A percentile compares a stretch with the other conserved stretches of the same genome.
Evolutionary conservation across 2,888 invertebrate species (phyloP).

Genomic region (Suillia variegata): DNA sequence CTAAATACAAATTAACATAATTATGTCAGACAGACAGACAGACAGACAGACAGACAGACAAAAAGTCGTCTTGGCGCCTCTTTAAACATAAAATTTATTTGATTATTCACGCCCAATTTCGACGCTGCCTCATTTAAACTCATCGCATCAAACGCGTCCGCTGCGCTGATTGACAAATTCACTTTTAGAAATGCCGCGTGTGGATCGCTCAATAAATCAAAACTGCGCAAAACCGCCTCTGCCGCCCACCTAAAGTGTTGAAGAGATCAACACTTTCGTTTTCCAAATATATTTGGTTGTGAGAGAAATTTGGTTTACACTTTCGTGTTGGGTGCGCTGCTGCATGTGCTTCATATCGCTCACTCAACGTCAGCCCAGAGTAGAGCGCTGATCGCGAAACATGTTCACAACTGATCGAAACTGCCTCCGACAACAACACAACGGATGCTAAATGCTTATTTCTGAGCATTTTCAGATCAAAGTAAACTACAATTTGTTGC

Average conservation of each 20-base stretch:
- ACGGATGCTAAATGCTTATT: slow-evolving; percentile 8
- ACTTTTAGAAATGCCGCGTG: neutral
- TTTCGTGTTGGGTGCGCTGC: neutral
- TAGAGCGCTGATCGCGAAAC: neutral
- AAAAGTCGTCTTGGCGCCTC: neutral
- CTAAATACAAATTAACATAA: too few species aligned
- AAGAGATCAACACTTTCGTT: neutral
- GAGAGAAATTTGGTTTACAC: too few species aligned
- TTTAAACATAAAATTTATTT: neutral
- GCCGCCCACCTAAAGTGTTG: neutral
- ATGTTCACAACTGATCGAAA: too few species aligned
- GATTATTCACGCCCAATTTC: too few species aligned
- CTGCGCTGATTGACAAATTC: neutral
- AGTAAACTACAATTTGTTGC: slow-evolving; percentile 42
- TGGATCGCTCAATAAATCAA: neutral
- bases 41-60: too few species aligned
- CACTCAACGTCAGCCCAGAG: slow-evolving; percentile 5
- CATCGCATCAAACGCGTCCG: neutral
- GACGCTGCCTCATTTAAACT: too few species aligned
- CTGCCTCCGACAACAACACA: too few species aligned
- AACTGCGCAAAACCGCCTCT: neutral
- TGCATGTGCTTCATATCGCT: neutral
- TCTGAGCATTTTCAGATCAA: slow-evolving; percentile 39
- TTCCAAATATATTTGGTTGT: neutral
- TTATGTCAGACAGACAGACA: too few species aligned